phyloP scores from a whole-genome alignment of 2,888 invertebrate genomes.

The Parnassius apollo region DNA sequence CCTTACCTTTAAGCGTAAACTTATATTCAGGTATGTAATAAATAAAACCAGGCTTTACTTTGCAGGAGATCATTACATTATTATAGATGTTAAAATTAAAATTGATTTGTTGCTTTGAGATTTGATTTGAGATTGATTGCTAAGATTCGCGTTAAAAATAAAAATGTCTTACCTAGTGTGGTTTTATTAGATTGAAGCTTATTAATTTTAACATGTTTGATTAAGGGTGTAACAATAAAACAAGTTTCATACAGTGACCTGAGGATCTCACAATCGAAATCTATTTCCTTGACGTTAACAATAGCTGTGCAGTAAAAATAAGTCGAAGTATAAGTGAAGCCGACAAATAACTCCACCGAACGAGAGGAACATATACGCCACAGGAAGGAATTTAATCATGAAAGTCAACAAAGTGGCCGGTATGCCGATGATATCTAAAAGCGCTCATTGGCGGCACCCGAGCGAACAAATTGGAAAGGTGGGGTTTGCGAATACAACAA shows the following conservation, averaged over 20 bases:
- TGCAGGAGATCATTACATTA: too few species aligned
- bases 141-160: too few species aligned
- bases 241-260: neutral
- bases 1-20: too few species aligned
- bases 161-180: too few species aligned
- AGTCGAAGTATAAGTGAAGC: conserved; percentile 41
- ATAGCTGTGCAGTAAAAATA: conserved; percentile 39
- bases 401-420: conserved; percentile 60
- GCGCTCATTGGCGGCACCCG: conserved; percentile 60
- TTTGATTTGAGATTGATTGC: too few species aligned
- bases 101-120: too few species aligned
- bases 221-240: conserved; percentile 10
- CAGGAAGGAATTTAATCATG: conserved; percentile 73
- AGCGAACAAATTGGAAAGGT: conserved; percentile 70
- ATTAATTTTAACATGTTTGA: too few species aligned
- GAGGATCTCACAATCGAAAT: conserved; percentile 18
- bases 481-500: conserved; percentile 60
- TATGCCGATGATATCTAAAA: conserved; percentile 72
- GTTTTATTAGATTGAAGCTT: too few species aligned
- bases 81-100: too few species aligned
- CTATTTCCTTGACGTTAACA: conserved; percentile 30
- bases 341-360: conserved; percentile 53
- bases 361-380: conserved; percentile 51
- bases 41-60: too few species aligned
- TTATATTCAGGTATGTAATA: too few species aligned